These are phyloP conservation scores for Beris morrisii DNA, from an alignment of 2,888 invertebrate species.

Conservation along the genomic window DNA sequence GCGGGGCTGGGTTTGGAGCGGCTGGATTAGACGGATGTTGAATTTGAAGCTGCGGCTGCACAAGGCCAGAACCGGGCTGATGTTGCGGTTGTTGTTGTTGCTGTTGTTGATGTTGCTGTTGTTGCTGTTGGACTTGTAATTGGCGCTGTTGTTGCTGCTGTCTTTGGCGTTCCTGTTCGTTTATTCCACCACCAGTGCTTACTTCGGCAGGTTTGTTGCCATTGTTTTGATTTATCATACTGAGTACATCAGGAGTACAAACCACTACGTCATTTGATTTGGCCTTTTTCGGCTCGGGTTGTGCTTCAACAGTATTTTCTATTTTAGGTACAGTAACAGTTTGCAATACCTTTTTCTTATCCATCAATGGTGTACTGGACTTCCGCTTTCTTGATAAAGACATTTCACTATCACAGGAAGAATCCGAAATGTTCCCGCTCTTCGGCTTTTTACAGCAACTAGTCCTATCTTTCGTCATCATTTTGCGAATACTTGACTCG, in stretches of 20 bases:
- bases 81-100: too few species aligned
- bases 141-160: too few species aligned
- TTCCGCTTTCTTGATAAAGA: conserved; percentile 43
- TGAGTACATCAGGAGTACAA: conserved; percentile 63
- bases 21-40: background rate
- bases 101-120: too few species aligned
- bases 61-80: background rate
- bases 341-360: conserved; percentile 20
- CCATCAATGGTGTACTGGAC: conserved; percentile 34
- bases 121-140: too few species aligned
- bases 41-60: background rate
- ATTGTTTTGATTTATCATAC: conserved; percentile 45
- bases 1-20: conserved; percentile 45
- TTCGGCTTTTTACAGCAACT: conserved; percentile 50
- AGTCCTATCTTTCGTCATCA: conserved; percentile 48
- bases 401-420: conserved; percentile 42
- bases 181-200: background rate
- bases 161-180: too few species aligned
- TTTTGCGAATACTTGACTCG: conserved; percentile 22
- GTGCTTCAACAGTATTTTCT: conserved; percentile 8
- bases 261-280: conserved; percentile 59
- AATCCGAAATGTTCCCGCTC: conserved; percentile 45
- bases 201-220: background rate
- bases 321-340: conserved; percentile 1
- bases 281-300: conserved; percentile 43